Percentiles rank a stretch among this genome's conserved stretches.
These are phyloP conservation scores for Tryphoninae sp. DNA, from an alignment of 2,888 invertebrate genomes.

Conservation along the genomic window DNA sequence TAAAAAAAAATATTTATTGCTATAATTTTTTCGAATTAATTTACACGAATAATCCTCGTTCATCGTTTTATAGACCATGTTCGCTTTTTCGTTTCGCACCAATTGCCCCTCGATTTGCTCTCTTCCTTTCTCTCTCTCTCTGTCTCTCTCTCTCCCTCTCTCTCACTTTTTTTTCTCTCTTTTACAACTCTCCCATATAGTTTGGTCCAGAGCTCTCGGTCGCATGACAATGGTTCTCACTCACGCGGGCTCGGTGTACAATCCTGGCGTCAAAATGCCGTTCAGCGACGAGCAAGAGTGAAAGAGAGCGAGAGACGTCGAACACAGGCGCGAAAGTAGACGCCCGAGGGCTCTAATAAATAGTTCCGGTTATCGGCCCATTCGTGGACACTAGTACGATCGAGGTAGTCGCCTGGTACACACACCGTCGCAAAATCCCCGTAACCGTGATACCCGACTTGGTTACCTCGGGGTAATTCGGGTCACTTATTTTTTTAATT, in stretches of 20 bases:
- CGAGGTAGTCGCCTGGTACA: neutral
- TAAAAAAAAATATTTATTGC: too few relatives aligned
- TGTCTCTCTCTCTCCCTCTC: neutral
- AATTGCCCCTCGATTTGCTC: constrained; percentile 50
- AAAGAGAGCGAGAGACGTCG: constrained; percentile 27
- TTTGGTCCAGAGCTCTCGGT: constrained; percentile 50
- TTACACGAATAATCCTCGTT: neutral
- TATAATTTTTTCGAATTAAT: neutral
- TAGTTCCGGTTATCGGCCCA: constrained; percentile 74
- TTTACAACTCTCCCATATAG: neutral
- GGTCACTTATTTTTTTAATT: neutral
- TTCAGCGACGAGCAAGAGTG: constrained; percentile 24
- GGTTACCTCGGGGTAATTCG: constrained; percentile 15
- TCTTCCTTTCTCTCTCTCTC: constrained; percentile 50
- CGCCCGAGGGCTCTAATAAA: constrained; percentile 72
- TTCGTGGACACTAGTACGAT: constrained; percentile 64
- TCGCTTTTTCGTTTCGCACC: constrained; percentile 3
- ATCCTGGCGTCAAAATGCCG: constrained; percentile 59
- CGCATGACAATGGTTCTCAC: constrained; percentile 63
- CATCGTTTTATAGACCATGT: neutral
- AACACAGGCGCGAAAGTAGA: constrained; percentile 66
- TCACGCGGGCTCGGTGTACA: constrained; percentile 65
- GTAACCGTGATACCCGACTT: neutral
- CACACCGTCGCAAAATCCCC: constrained; percentile 1
- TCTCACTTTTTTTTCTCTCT: constrained; percentile 5